Percentiles rank a stretch among this genome's conserved stretches.
Conservation (phyloP, 2,113 vertebrate genomes). For the Phainopepla nitens region DNA sequence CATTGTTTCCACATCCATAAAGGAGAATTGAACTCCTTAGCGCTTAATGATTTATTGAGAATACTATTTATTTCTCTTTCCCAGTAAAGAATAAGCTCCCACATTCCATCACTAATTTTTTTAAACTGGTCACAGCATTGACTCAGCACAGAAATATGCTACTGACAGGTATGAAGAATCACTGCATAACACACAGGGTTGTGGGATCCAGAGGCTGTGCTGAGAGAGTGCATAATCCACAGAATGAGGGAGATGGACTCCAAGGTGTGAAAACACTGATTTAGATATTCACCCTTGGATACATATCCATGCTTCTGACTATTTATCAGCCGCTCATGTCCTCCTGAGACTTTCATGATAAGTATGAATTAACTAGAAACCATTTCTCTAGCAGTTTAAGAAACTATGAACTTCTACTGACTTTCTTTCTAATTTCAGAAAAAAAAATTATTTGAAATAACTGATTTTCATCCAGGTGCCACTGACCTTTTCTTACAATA, state of each 20-base stretch:
- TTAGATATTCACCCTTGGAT: neutral
- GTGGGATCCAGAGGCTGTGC: rapidly evolving
- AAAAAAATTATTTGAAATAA: rapidly evolving
- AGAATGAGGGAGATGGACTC: neutral
- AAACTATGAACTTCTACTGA: neutral
- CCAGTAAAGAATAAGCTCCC: neutral
- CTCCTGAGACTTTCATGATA: neutral
- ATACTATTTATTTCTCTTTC: neutral
- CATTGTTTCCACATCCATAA: neutral
- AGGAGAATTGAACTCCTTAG: neutral
- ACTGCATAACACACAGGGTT: neutral
- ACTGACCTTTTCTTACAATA: neutral
- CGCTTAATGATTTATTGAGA: neutral
- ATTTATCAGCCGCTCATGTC: neutral
- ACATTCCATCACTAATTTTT: neutral
- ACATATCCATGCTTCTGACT: neutral
- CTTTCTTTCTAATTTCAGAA: neutral
- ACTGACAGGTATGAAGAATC: neutral
- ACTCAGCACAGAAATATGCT: neutral
- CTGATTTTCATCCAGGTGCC: neutral
- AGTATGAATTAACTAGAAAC: neutral
- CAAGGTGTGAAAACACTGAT: neutral
- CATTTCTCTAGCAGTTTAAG: neutral
- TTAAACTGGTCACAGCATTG: neutral
- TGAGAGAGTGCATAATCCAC: neutral